phyloP scores from a whole-genome alignment of 2,797 vertebrate genomes.

The Kryptopterus vitreolus region DNA sequence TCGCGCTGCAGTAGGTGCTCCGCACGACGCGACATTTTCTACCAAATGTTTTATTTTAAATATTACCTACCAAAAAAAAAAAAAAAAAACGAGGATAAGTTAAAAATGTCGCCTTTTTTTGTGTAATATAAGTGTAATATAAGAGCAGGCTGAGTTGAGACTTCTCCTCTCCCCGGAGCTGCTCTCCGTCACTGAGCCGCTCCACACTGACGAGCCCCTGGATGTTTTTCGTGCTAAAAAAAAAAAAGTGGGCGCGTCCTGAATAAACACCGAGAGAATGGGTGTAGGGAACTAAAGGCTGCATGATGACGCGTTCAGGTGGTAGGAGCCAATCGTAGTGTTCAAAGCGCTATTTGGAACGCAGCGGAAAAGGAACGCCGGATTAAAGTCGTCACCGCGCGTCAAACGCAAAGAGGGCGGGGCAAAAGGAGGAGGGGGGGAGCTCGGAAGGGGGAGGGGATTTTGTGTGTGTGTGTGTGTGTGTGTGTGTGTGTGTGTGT shows the following conservation, averaged over 20 bases:
- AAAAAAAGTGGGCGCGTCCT: not conserved
- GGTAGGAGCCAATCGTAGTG: not conserved
- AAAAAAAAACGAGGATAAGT: not conserved
- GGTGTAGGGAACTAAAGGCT: not conserved
- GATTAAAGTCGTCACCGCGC: constrained; percentile 43
- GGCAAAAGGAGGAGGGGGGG: not conserved
- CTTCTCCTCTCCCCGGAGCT: not conserved
- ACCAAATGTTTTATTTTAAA: no score
- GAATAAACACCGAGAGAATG: not conserved
- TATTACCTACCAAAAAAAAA: no score
- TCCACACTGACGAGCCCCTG: constrained; percentile 33
- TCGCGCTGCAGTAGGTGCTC: constrained; percentile 1
- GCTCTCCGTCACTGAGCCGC: not conserved
- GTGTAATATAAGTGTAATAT: not conserved
- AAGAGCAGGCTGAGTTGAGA: not conserved
- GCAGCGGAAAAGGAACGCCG: constrained; percentile 33
- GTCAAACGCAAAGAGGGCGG: not conserved
- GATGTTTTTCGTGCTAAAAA: constrained; percentile 25
- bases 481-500: no score
- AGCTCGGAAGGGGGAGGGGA: no score
- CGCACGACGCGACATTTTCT: not conserved
- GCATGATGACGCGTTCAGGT: not conserved
- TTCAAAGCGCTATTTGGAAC: constrained; percentile 4
- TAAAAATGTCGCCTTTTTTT: not conserved
- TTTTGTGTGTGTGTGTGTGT: no score